Evolutionary conservation across 1,140 invertebrate genomes (phyloP).

Genomic region (Hyles vespertilio): DNA sequence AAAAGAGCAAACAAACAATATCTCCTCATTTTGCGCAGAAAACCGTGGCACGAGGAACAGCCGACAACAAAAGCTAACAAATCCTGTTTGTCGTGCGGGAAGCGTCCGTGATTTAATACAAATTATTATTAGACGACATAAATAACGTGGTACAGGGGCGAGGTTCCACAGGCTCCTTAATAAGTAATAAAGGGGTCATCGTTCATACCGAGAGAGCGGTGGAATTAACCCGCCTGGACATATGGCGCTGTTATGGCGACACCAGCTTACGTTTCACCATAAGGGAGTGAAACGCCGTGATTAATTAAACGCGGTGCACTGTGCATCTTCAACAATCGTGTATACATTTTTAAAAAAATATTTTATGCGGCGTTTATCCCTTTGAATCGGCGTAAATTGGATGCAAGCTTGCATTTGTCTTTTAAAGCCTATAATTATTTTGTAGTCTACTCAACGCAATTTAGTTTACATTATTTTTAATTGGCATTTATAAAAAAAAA

Average conservation of each 20-base stretch:
- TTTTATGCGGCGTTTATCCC: no score
- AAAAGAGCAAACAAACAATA: slow-evolving; percentile 33
- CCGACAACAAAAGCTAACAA: slow-evolving; percentile 68
- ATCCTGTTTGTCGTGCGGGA: slow-evolving; percentile 63
- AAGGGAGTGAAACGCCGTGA: not conserved
- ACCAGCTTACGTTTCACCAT: slow-evolving; percentile 1
- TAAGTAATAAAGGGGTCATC: slow-evolving; percentile 75
- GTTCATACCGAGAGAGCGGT: slow-evolving; percentile 43
- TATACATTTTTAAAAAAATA: no score
- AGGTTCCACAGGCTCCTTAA: slow-evolving; percentile 57
- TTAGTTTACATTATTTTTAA: no score
- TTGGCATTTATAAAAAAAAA: no score
- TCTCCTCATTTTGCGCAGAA: slow-evolving; percentile 29
- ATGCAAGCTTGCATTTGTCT: no score
- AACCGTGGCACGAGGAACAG: slow-evolving; percentile 18
- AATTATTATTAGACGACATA: slow-evolving; percentile 75
- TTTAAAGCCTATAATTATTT: no score
- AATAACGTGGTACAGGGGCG: slow-evolving; percentile 63
- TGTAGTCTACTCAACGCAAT: no score
- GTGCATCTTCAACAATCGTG: no score
- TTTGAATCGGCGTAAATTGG: no score
- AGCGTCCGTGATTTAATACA: slow-evolving; percentile 72
- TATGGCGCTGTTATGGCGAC: slow-evolving; percentile 29
- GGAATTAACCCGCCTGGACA: slow-evolving; percentile 61
- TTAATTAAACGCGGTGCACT: no score